phyloP scores from a whole-genome alignment of 2,797 vertebrate genomes.

The Enteromius unitaeniatus region DNA sequence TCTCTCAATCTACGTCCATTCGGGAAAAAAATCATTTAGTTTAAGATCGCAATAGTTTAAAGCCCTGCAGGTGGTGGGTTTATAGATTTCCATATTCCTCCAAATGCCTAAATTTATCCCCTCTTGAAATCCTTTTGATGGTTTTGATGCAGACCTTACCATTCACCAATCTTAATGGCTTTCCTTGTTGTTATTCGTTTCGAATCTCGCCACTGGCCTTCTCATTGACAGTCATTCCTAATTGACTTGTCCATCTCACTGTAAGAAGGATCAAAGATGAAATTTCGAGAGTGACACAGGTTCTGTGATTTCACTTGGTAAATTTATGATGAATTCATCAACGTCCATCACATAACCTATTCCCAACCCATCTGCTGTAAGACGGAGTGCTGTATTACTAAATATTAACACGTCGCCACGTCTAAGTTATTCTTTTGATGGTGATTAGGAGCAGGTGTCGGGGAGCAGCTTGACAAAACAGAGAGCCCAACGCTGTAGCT shows the following conservation, averaged over 20 bases:
- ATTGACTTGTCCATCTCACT: constrained; percentile 49
- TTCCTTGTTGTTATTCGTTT: constrained; percentile 46
- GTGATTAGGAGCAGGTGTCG: constrained; percentile 83
- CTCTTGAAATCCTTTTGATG: constrained; percentile 57
- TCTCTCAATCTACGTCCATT: constrained; percentile 12
- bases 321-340: constrained; percentile 69
- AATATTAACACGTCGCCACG: constrained; percentile 76
- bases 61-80: constrained; percentile 41
- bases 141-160: constrained; percentile 33
- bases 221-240: constrained; percentile 34
- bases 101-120: constrained; percentile 54
- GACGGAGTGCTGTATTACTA: constrained; percentile 38
- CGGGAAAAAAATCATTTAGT: constrained; percentile 7
- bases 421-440: constrained; percentile 66
- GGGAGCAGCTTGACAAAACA: constrained; percentile 60
- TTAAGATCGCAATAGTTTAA: constrained; percentile 43
- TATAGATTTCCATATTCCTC: constrained; percentile 56
- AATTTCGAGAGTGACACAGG: constrained; percentile 31
- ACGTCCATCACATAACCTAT: constrained; percentile 58
- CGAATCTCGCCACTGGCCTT: constrained; percentile 42
- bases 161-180: constrained; percentile 54
- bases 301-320: constrained; percentile 56
- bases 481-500: constrained; percentile 27
- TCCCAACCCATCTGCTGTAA: constrained; percentile 46
- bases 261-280: constrained; percentile 51